These are phyloP conservation scores for Paradisaea rubra DNA, from an alignment of 2,113 vertebrate genomes.

Conservation along the genomic window DNA sequence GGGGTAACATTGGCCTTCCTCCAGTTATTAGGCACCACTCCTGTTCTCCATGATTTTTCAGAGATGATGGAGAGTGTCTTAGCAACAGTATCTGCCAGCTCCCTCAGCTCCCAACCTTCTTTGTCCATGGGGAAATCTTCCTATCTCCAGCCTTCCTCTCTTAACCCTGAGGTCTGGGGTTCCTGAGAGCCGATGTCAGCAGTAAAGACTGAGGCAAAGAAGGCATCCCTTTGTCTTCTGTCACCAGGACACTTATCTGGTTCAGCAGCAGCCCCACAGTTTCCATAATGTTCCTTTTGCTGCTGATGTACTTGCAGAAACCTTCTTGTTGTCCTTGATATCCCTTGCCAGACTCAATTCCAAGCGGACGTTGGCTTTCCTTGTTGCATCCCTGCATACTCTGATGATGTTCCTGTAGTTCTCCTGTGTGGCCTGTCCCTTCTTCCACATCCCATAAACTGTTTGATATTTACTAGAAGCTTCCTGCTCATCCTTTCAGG, in stretches of 20 bases:
- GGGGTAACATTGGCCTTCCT: not conserved
- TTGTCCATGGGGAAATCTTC: not conserved
- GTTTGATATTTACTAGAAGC: not conserved
- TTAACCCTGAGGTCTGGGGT: not conserved
- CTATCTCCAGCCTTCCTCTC: not conserved
- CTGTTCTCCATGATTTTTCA: not conserved
- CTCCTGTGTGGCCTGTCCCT: not conserved
- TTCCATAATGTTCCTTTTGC: not conserved
- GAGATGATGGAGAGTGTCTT: not conserved
- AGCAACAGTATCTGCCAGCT: not conserved
- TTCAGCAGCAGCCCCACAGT: fast-evolving
- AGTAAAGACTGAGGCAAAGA: not conserved
- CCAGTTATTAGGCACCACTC: not conserved
- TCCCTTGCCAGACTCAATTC: not conserved
- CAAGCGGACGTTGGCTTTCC: not conserved
- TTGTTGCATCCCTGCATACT: not conserved
- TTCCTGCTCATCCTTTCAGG: not conserved
- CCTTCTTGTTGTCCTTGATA: not conserved
- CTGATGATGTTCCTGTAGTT: not conserved
- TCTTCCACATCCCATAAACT: not conserved
- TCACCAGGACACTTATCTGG: not conserved
- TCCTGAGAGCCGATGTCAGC: fast-evolving
- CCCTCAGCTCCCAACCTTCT: not conserved
- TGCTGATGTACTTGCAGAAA: not conserved
- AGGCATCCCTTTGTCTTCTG: not conserved